Base-by-base conservation (phyloP, 2,113 vertebrate species). In the Platysternon megacephalum region DNA sequence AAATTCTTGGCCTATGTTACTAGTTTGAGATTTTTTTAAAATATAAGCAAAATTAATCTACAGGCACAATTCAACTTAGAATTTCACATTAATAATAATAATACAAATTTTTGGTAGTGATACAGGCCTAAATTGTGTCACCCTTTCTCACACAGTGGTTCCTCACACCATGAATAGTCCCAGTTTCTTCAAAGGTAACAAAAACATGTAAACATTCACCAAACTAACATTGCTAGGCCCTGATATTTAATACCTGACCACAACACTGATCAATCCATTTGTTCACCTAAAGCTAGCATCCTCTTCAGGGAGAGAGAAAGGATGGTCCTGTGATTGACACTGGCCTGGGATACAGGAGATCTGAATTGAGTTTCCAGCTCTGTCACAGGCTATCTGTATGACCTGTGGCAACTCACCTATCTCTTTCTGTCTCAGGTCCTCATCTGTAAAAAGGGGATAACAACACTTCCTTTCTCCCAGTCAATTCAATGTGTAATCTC, bases 401-500 rank as follows among this genome's bases (percentile, higher is more conserved):
- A 49, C 8, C 76, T 86, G 0, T 0, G 46, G n/a, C 7, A 88
- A 86, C 93, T 76, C 0, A 0, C 6, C 68, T 87, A n/a, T 68
- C 81, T 24, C 28, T 53, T 53, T 53, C n/a, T n/a, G n/a, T n/a
- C n/a, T n/a, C n/a, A n/a, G n/a, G n/a, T n/a, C 90, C 48, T 8
- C 0, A 0, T 42, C 84, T 88, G 6, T 48, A 48, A 79, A 55
- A 93, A 4, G 12, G 52, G 52, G 19, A 53, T 53, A 53, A 61
- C 29, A 88, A 82, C 55, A 8, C 39, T 49, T 3, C n/a, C 86
- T 86, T 88, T 3, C 3, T 88, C 74, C 79, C 5, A n/a, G 28
- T 79, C 79, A 84, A 26, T 21, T 72, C 86, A 32, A 53, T 28
- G 55, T 0, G 0, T 0, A 4, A 11, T 10, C 46, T 88, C 81